A percentile compares a stretch with the other conserved stretches of the same genome.
Evolutionary conservation across 1,140 invertebrate species (phyloP).

Genomic region (Oryzaephilus surinamensis): DNA sequence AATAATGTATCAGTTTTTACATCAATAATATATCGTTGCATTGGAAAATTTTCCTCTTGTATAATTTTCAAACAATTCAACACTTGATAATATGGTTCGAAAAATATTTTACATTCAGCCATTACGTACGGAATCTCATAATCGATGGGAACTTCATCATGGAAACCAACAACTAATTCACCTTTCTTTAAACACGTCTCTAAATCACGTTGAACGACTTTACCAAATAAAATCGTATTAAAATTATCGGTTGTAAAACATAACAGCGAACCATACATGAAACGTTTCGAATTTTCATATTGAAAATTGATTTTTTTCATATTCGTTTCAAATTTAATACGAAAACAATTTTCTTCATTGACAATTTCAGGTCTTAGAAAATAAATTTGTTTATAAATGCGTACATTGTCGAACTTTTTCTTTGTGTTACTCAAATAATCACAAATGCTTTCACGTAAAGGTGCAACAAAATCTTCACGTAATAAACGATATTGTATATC

Average conservation of each 20-base stretch:
- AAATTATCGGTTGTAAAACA: constrained; percentile 60
- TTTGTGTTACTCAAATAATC: constrained; percentile 24
- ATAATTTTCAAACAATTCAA: constrained; percentile 48
- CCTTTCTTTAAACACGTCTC: constrained; percentile 39
- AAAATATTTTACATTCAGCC: constrained; percentile 57
- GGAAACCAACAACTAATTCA: constrained; percentile 39
- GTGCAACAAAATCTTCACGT: constrained; percentile 59
- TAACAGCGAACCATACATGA: constrained; percentile 63
- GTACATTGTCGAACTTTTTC: constrained; percentile 27
- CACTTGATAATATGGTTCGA: constrained; percentile 56
- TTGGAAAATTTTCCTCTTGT: constrained; percentile 43
- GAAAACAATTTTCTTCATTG: constrained; percentile 18
- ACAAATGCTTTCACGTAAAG: constrained; percentile 45
- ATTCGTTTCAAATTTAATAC: constrained; percentile 16
- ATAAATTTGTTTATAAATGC: constrained; percentile 21
- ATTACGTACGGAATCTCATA: constrained; percentile 41
- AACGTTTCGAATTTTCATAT: constrained; percentile 42
- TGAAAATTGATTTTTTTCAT: constrained; percentile 17
- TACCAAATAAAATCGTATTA: constrained; percentile 52
- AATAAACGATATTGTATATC: constrained; percentile 67
- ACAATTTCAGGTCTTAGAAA: constrained; percentile 17
- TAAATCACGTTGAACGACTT: constrained; percentile 47
- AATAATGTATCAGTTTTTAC: constrained; percentile 28
- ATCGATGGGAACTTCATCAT: constrained; percentile 30
- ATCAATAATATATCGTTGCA: constrained; percentile 46